phyloP scores from a whole-genome alignment of 2,113 vertebrate genomes.

The Pygoscelis adeliae region DNA sequence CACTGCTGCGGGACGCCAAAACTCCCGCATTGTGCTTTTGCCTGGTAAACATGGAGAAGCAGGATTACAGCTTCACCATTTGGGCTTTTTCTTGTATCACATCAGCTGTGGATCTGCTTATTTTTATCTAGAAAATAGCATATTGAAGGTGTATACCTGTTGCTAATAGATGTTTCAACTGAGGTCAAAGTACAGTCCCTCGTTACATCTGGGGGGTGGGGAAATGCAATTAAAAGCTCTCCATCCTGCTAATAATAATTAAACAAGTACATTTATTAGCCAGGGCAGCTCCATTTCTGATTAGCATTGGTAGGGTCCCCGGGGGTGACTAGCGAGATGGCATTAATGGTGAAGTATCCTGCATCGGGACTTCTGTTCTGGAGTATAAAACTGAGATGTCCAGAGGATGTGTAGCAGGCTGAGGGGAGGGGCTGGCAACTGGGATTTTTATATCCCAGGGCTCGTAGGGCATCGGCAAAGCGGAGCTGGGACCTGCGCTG shows the following conservation, averaged over 20 bases:
- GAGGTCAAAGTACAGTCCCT: neutral
- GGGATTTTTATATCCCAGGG: neutral
- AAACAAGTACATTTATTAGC: neutral
- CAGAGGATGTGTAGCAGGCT: neutral
- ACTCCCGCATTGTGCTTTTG: neutral
- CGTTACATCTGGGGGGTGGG: fast-evolving
- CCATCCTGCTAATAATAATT: neutral
- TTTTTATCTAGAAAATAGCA: neutral
- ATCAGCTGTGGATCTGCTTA: neutral
- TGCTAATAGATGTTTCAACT: neutral
- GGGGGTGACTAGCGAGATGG: neutral
- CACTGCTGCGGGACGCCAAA: neutral
- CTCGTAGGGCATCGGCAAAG: neutral
- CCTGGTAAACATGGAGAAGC: neutral
- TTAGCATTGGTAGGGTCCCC: neutral
- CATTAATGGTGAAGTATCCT: neutral
- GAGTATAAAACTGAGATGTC: neutral
- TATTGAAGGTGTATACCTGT: neutral
- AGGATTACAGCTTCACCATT: neutral
- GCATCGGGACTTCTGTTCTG: neutral
- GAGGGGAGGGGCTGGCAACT: neutral
- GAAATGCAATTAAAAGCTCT: neutral
- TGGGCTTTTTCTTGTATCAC: neutral
- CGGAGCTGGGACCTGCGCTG: neutral
- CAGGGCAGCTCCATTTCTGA: neutral